Conservation (phyloP, 2,113 vertebrate species). For the Bambusicola thoracicus region DNA sequence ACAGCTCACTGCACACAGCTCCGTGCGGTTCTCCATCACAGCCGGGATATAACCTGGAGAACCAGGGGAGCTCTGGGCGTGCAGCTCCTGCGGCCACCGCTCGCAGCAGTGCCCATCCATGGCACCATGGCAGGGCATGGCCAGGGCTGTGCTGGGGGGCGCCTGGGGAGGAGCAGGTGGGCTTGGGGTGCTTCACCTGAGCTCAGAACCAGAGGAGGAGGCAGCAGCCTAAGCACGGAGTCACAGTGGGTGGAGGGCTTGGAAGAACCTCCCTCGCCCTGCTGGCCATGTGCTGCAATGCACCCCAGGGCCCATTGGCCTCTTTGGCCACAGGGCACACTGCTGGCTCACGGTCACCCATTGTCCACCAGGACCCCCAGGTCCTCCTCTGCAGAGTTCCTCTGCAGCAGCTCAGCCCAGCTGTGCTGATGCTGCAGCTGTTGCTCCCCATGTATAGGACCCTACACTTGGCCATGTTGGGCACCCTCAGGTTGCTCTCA, state of each 20-base stretch:
- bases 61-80: fast-evolving
- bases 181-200: neutral
- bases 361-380: neutral
- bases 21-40: fast-evolving
- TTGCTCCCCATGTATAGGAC: neutral
- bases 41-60: neutral
- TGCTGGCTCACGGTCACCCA: too few species aligned
- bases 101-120: too few species aligned
- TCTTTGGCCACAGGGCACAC: neutral
- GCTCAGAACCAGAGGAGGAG: too few species aligned
- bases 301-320: too few species aligned
- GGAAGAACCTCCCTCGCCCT: too few species aligned
- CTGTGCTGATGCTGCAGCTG: too few species aligned
- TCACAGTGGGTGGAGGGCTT: too few species aligned
- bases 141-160: conserved; percentile 4
- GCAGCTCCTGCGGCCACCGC: neutral
- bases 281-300: neutral
- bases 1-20: neutral
- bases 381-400: neutral
- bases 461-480: too few species aligned
- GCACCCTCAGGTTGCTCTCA: neutral
- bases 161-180: neutral
- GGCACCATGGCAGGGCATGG: neutral
- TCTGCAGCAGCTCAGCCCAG: neutral
- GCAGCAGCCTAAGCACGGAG: too few species aligned